Evolutionary conservation across 2,797 vertebrate species (phyloP).

Genomic region (Oreochromis mossambicus): DNA sequence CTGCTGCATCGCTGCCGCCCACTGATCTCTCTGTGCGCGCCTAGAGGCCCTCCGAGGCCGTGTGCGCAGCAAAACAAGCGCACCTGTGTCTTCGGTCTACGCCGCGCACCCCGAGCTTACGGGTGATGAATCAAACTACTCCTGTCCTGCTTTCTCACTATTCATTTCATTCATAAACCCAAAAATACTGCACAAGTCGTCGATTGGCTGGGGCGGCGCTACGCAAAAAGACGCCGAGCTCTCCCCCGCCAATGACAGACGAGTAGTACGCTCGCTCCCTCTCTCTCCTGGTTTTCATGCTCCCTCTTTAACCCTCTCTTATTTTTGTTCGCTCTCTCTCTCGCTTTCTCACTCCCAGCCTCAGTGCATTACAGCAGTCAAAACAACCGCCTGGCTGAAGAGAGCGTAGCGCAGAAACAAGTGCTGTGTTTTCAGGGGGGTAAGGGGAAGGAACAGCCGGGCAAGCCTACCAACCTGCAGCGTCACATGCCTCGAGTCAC

Average conservation of each 20-base stretch:
- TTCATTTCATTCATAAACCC: conserved; percentile 73
- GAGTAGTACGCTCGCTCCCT: conserved; percentile 51
- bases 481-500: not conserved
- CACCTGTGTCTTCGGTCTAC: conserved; percentile 12
- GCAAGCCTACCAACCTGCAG: not conserved
- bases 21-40: not conserved
- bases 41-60: conserved; percentile 6
- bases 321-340: conserved; percentile 32
- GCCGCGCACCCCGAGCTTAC: conserved; percentile 11
- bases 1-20: not conserved
- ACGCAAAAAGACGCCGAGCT: conserved; percentile 59
- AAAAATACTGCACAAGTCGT: conserved; percentile 52
- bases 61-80: not conserved
- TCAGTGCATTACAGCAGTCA: conserved; percentile 44
- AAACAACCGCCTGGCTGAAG: conserved; percentile 40
- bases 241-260: conserved; percentile 47
- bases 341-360: conserved; percentile 23
- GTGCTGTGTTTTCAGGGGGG: not conserved
- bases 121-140: conserved; percentile 59
- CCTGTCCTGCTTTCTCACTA: conserved; percentile 53
- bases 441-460: not conserved
- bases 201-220: conserved; percentile 48
- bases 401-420: not conserved
- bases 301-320: conserved; percentile 57
- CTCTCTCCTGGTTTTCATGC: conserved; percentile 36